Evolutionary conservation across 2,888 invertebrate species (phyloP).

Genomic region (Drepana falcataria): DNA sequence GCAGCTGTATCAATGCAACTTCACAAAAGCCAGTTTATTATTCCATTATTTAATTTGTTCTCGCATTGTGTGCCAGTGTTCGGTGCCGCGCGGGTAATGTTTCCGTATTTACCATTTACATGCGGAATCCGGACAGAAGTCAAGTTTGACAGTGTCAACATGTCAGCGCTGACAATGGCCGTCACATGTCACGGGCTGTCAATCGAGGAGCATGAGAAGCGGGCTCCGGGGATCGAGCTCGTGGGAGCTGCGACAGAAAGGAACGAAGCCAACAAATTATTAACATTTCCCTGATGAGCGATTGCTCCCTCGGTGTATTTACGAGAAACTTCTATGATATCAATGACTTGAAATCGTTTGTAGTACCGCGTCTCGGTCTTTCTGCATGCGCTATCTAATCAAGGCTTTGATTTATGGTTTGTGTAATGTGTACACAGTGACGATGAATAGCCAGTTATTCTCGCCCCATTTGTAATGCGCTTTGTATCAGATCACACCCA

Average conservation of each 20-base stretch:
- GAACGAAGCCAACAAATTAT: conserved; percentile 49
- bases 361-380: background rate
- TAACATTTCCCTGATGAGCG: conserved; percentile 49
- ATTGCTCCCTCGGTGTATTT: conserved; percentile 48
- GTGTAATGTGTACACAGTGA: conserved; percentile 46
- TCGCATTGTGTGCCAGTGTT: conserved; percentile 52
- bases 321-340: background rate
- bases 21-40: conserved; percentile 51
- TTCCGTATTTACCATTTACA: conserved; percentile 71
- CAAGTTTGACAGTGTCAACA: conserved; percentile 76
- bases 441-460: conserved; percentile 62
- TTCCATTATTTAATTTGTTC: conserved; percentile 77
- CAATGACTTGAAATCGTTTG: background rate
- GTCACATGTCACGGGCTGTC: conserved; percentile 71
- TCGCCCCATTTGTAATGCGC: conserved; percentile 60
- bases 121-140: conserved; percentile 74
- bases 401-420: conserved; percentile 56
- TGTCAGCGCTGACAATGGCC: conserved; percentile 70
- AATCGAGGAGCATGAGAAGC: conserved; percentile 70
- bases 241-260: conserved; percentile 47
- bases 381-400: conserved; percentile 12
- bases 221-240: conserved; percentile 42
- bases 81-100: conserved; percentile 51
- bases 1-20: conserved; percentile 50
- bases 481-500: conserved; percentile 72